These are phyloP conservation scores for Nothobranchius kuhntae DNA, from an alignment of 2,113 vertebrate genomes.

Conservation along the genomic window DNA sequence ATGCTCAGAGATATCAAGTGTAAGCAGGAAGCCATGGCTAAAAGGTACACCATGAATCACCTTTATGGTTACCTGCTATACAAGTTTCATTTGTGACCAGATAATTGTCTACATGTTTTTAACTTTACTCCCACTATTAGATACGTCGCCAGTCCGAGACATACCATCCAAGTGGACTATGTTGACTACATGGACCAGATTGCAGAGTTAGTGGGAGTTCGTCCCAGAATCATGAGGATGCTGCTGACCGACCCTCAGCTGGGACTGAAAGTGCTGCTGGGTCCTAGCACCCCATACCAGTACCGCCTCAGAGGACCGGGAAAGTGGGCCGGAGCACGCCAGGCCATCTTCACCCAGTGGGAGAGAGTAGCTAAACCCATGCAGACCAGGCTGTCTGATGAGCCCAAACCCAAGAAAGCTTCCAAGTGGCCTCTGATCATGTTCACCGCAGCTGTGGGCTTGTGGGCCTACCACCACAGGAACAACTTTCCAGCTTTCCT, in stretches of 20 bases:
- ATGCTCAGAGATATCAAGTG: constrained; percentile 82
- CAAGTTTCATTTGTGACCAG: too few species aligned
- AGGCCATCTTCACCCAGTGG: constrained; percentile 88
- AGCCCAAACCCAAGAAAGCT: constrained; percentile 26
- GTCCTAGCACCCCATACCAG: constrained; percentile 87
- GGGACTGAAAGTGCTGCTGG: constrained; percentile 80
- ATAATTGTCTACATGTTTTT: neutral
- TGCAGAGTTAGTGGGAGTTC: constrained; percentile 76
- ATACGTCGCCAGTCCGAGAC: constrained; percentile 82
- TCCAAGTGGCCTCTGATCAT: constrained; percentile 20
- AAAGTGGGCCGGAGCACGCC: constrained; percentile 85
- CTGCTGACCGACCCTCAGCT: constrained; percentile 84
- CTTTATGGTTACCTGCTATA: too few species aligned
- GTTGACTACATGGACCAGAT: constrained; percentile 84
- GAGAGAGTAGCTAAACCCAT: constrained; percentile 81
- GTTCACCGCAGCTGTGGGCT: constrained; percentile 36
- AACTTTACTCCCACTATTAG: constrained; percentile 62
- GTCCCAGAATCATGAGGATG: constrained; percentile 75
- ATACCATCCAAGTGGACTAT: constrained; percentile 86
- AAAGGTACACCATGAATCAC: constrained; percentile 65
- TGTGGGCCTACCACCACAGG: constrained; percentile 58
- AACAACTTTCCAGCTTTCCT: constrained; percentile 50
- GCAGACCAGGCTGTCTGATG: constrained; percentile 75
- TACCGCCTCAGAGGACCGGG: constrained; percentile 87
- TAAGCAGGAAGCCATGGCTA: constrained; percentile 78